Evolutionary conservation across 2,797 vertebrate genomes (phyloP).

Genomic region (Sebastiscus tertius): DNA sequence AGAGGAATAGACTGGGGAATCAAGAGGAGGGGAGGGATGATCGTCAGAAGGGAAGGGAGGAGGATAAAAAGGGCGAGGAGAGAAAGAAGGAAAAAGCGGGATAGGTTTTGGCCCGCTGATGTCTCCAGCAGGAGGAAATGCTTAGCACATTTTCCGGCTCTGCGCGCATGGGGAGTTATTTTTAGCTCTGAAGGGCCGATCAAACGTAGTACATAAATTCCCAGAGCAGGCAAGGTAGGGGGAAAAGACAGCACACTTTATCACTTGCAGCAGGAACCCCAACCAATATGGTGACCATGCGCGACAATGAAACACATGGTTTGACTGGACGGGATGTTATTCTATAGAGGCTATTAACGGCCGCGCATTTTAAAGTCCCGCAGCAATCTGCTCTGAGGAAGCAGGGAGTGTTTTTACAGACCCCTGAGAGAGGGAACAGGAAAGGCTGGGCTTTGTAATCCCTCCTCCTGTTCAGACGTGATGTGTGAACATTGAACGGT

Average conservation of each 20-base stretch:
- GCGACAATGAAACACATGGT: conserved; percentile 55
- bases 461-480: conserved; percentile 44
- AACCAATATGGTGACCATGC: conserved; percentile 68
- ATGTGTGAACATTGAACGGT: conserved; percentile 12
- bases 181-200: conserved; percentile 83
- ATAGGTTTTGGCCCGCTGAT: conserved; percentile 61
- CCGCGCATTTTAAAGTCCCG: conserved; percentile 60
- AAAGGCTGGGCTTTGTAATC: conserved; percentile 63
- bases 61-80: conserved; percentile 37
- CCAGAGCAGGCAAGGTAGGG: conserved; percentile 62
- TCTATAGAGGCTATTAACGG: conserved; percentile 71
- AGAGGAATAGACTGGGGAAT: conserved; percentile 35
- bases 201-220: conserved; percentile 77
- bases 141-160: conserved; percentile 85
- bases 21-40: conserved; percentile 35
- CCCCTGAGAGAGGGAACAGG: conserved; percentile 73
- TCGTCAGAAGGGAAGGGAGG: conserved; percentile 38
- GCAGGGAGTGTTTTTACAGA: conserved; percentile 73
- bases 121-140: conserved; percentile 86
- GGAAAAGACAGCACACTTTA: conserved; percentile 64
- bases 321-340: conserved; percentile 74
- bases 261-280: conserved; percentile 65
- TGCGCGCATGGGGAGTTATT: conserved; percentile 76
- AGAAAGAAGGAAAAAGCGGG: conserved; percentile 52
- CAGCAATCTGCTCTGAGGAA: conserved; percentile 75